Evolutionary conservation across 2,888 invertebrate genomes (phyloP).

Genomic region (Panopea generosa): DNA sequence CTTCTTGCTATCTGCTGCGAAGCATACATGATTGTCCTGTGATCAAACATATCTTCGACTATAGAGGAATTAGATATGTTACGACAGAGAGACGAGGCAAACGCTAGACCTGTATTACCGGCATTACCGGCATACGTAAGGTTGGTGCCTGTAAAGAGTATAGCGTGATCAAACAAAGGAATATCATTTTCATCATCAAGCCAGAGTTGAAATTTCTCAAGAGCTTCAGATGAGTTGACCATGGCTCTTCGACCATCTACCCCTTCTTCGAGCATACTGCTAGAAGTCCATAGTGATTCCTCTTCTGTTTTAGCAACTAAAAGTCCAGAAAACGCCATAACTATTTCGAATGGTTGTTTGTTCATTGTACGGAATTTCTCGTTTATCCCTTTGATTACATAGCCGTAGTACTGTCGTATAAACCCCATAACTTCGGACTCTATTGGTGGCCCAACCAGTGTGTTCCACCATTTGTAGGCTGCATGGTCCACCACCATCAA

Average conservation of each 20-base stretch:
- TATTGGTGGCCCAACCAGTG: background rate
- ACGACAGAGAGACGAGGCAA: slow-evolving; percentile 57
- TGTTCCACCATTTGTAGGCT: slow-evolving; percentile 45
- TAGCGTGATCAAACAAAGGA: slow-evolving; percentile 53
- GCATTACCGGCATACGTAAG: slow-evolving; percentile 55
- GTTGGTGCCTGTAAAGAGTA: slow-evolving; percentile 58
- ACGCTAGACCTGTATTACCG: slow-evolving; percentile 58
- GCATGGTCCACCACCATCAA: slow-evolving; percentile 58
- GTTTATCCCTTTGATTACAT: slow-evolving; percentile 50
- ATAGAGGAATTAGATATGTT: slow-evolving; percentile 62
- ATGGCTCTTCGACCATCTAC: slow-evolving; percentile 33
- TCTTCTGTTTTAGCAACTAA: slow-evolving; percentile 43
- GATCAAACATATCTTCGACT: slow-evolving; percentile 57
- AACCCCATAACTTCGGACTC: background rate
- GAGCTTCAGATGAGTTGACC: slow-evolving; percentile 61
- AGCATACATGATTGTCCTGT: slow-evolving; percentile 49
- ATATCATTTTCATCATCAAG: slow-evolving; percentile 38
- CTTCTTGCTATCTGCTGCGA: slow-evolving; percentile 53
- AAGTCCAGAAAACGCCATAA: slow-evolving; percentile 48
- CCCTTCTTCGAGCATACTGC: slow-evolving; percentile 36
- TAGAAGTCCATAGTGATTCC: slow-evolving; percentile 57
- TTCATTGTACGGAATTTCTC: slow-evolving; percentile 32
- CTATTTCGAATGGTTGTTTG: slow-evolving; percentile 33
- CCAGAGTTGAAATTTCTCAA: slow-evolving; percentile 61
- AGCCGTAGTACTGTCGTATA: slow-evolving; percentile 51